Conservation (phyloP, 2,888 invertebrate species). For the Thyatira batis region DNA sequence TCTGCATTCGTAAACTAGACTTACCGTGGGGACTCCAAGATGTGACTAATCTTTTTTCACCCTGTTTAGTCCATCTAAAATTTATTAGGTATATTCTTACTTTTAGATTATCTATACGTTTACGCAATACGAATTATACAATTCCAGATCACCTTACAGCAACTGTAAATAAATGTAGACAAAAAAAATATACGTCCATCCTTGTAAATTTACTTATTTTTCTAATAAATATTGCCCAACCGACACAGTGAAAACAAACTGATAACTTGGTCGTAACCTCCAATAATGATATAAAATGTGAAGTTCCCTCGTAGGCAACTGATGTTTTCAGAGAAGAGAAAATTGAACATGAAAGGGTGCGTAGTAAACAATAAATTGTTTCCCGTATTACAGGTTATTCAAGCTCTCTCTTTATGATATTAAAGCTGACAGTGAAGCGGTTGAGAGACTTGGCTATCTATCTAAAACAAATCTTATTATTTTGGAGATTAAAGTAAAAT, state of each 20-base stretch:
- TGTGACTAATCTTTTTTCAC: no score
- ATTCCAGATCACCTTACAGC: no score
- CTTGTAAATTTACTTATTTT: no score
- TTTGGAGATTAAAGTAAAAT: not conserved
- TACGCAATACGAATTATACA: no score
- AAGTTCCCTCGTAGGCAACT: constrained; percentile 14
- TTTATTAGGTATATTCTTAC: no score
- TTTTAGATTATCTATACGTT: no score
- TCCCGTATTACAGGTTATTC: constrained; percentile 25
- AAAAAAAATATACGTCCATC: no score
- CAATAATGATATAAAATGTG: not conserved
- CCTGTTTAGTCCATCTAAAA: no score
- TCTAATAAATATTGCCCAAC: no score
- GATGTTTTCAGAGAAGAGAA: constrained; percentile 22
- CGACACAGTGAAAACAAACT: not conserved
- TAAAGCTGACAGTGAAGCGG: constrained; percentile 9
- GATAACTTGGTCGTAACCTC: not conserved
- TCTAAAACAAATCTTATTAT: constrained; percentile 2
- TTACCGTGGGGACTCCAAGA: no score
- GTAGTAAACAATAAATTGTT: constrained; percentile 36
- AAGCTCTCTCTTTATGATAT: constrained; percentile 18
- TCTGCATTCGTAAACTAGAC: no score
- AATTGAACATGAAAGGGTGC: constrained; percentile 36
- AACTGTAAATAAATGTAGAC: no score
- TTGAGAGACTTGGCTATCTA: constrained; percentile 6